Evolutionary conservation across 1,140 invertebrate species (phyloP), one percentile per base, ranked within the genome.

Genomic region (Phocides pigmalion): DNA sequence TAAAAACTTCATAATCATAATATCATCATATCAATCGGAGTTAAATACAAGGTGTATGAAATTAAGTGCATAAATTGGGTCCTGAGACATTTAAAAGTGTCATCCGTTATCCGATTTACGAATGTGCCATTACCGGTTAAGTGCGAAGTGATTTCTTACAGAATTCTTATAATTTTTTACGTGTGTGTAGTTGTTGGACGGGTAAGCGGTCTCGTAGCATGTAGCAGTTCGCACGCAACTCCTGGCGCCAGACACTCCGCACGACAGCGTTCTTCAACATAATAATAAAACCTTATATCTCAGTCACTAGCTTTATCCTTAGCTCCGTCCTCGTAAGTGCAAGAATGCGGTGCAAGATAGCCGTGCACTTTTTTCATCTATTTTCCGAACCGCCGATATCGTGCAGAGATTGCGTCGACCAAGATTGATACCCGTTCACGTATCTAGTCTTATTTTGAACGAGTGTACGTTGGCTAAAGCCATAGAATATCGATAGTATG

Each of bases 141-240:
- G 39, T 25, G 53, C 39, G 39, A 44, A 39, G 53, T 58, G 53
- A 44, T 58, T 56, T 49, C 46, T 49, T 56, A 41, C 53, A 16
- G 53, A 42, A 56, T 56, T 42, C 51, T 42, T 56, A 25, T 42
- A 16, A 56, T 58, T 58, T 58, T 58, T 44, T 58, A 58, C 15
- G 22, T 58, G 53, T 39, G n/a, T 42, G 17, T 20, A 54, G 16
- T 22, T 39, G 51, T 28, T 56, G 53, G 37, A 56, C 39, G 9
- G 12, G 53, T 42, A 39, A 15, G 53, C 51, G 32, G n/a, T n/a
- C 44, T n/a, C 4, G n/a, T 32, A 15, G 22, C 20, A 3, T 12
- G 42, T 12, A 16, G 49, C 3, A 50, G 32, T 51, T 51, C 49
- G 49, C 49, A 51, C 49, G 49, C 49, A 51, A 51, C 15, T 15